Percentiles rank a stretch among this genome's conserved stretches.
Conservation (phyloP, 2,113 vertebrate genomes). For the Rhizomys pruinosus region DNA sequence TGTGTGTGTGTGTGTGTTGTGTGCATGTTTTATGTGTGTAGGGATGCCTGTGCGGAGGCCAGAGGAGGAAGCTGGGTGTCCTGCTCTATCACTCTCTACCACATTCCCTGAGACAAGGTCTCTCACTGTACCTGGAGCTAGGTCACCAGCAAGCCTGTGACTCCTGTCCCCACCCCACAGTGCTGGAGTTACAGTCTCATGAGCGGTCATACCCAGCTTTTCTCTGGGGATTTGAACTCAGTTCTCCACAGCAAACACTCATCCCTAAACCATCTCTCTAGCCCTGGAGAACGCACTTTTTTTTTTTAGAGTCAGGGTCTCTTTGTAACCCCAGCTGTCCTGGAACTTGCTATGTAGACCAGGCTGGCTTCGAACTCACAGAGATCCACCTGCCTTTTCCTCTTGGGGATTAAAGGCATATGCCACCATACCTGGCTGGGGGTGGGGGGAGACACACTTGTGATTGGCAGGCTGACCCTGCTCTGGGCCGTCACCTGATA, state of each 20-base stretch:
- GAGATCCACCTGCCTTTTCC: too few species aligned
- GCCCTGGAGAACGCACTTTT: not conserved
- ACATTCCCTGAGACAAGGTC: not conserved
- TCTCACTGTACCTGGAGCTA: not conserved
- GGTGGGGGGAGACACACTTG: not conserved
- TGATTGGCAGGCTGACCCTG: too few species aligned
- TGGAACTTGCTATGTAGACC: too few species aligned
- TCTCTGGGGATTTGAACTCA: not conserved
- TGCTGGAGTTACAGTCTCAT: not conserved
- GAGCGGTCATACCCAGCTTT: not conserved
- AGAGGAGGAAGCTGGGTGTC: not conserved
- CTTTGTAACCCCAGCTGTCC: too few species aligned
- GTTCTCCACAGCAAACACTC: not conserved
- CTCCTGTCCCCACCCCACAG: too few species aligned
- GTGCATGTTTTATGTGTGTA: not conserved
- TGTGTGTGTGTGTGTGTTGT: not conserved
- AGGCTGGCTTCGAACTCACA: too few species aligned
- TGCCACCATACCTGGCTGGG: not conserved
- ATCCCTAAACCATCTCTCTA: not conserved
- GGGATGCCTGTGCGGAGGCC: not conserved
- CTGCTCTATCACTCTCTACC: not conserved
- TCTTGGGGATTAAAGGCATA: too few species aligned
- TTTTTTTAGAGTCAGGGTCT: too few species aligned
- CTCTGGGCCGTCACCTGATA: too few species aligned
- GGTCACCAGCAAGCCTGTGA: not conserved